These are phyloP conservation scores for Clupea harengus DNA, from an alignment of 2,113 vertebrate species.

Conservation along the genomic window DNA sequence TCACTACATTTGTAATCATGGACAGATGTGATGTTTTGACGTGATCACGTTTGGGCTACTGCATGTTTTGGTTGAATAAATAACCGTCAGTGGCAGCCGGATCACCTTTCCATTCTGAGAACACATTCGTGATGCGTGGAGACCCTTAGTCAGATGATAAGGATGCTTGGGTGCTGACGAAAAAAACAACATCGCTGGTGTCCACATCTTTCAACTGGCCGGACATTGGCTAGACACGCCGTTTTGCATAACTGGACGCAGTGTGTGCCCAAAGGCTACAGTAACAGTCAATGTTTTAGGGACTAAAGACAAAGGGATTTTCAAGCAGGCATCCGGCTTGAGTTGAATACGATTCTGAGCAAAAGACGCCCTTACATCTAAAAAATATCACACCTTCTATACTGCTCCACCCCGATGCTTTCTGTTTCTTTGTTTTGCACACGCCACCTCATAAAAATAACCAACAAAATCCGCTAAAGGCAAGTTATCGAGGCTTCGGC, in stretches of 20 bases:
- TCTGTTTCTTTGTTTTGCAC: constrained; percentile 6
- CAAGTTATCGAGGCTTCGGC: constrained; percentile 27
- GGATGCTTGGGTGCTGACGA: neutral
- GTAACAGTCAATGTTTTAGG: neutral
- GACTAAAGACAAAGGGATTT: constrained; percentile 11
- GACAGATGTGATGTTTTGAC: neutral
- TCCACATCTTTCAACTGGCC: neutral
- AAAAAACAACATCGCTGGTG: neutral
- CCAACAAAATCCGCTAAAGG: constrained; percentile 34
- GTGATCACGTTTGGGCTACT: neutral
- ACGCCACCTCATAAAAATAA: constrained; percentile 22
- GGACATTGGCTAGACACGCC: neutral
- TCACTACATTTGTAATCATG: neutral
- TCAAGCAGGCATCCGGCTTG: neutral
- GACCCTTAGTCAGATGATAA: neutral
- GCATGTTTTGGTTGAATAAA: neutral
- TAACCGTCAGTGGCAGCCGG: neutral
- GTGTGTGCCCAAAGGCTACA: neutral
- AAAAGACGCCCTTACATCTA: constrained; percentile 5
- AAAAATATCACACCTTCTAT: neutral
- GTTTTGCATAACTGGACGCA: constrained; percentile 2
- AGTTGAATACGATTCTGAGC: neutral
- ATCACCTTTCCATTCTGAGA: neutral
- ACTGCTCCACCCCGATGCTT: neutral
- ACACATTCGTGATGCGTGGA: neutral